A percentile compares a stretch with the other conserved stretches of the same genome.
Conservation (phyloP, 1,140 invertebrate genomes). For the Bombyx mandarina region DNA sequence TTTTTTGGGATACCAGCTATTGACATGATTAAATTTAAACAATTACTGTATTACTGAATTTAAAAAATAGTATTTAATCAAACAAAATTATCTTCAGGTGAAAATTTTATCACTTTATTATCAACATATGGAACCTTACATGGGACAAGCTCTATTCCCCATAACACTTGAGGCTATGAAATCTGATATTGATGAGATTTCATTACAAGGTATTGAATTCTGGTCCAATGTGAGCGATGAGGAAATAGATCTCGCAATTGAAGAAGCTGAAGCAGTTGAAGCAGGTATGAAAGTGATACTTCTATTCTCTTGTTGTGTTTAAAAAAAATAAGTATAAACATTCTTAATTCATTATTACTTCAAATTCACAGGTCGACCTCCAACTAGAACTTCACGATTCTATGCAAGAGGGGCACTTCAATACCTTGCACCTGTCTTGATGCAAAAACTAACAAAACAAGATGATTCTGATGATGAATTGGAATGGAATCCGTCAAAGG, state of each 20-base stretch:
- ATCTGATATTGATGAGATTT: conserved; percentile 94
- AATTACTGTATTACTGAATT: too few relatives aligned
- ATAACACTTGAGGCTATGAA: conserved; percentile 99
- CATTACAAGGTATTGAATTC: conserved; percentile 99
- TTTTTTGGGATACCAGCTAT: too few relatives aligned
- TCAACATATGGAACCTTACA: conserved; percentile 99
- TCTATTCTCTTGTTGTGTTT: neutral
- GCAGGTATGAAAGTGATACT: conserved; percentile 56
- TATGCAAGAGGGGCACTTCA: conserved; percentile 98
- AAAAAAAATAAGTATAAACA: too few relatives aligned
- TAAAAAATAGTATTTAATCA: neutral
- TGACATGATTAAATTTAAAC: too few relatives aligned
- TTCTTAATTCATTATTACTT: neutral
- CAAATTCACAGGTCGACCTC: conserved; percentile 81
- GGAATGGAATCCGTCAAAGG: conserved; percentile 99
- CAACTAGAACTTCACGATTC: conserved; percentile 88
- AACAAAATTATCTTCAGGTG: conserved; percentile 35
- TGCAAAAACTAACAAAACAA: conserved; percentile 96
- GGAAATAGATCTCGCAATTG: conserved; percentile 96
- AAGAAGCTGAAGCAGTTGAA: conserved; percentile 94
- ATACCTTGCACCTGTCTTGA: conserved; percentile 94
- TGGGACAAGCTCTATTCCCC: conserved; percentile 98
- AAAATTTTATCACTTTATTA: conserved; percentile 99
- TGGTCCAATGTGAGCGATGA: conserved; percentile 99
- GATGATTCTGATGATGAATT: conserved; percentile 96